phyloP scores from a whole-genome alignment of 1,140 invertebrate species.

The Drosophila sechellia region DNA sequence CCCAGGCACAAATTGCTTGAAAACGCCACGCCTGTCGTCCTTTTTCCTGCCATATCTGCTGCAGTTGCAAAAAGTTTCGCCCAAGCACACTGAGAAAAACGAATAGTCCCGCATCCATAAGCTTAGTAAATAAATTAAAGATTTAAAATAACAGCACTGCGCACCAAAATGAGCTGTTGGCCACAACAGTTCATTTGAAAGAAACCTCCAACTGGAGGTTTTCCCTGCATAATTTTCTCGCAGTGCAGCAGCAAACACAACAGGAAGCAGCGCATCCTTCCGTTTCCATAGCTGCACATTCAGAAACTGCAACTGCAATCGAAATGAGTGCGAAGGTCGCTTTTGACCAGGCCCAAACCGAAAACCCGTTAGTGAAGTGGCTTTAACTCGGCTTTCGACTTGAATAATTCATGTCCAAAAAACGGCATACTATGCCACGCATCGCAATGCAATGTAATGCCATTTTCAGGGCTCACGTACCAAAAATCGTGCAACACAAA shows the following conservation, averaged over 20 bases:
- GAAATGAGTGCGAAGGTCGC: conserved; percentile 39
- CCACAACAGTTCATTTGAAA: too few species aligned
- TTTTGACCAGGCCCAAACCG: conserved; percentile 6
- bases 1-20: conserved; percentile 58
- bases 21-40: conserved; percentile 11
- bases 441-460: not conserved
- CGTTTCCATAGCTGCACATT: conserved; percentile 18
- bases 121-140: not conserved
- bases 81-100: conserved; percentile 6
- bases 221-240: conserved; percentile 6
- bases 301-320: conserved; percentile 36
- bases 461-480: not conserved
- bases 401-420: conserved; percentile 1
- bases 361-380: conserved; percentile 11
- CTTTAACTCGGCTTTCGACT: conserved; percentile 5
- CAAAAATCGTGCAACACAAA: not conserved
- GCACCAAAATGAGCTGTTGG: not conserved
- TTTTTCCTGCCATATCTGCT: not conserved
- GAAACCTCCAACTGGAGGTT: too few species aligned
- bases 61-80: conserved; percentile 16
- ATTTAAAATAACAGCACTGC: not conserved
- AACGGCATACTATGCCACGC: not conserved
- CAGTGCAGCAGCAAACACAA: conserved; percentile 31
- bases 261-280: conserved; percentile 27
- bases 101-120: not conserved